Evolutionary conservation across 2,888 invertebrate species (phyloP).

Genomic region (Isoperla grammatica): DNA sequence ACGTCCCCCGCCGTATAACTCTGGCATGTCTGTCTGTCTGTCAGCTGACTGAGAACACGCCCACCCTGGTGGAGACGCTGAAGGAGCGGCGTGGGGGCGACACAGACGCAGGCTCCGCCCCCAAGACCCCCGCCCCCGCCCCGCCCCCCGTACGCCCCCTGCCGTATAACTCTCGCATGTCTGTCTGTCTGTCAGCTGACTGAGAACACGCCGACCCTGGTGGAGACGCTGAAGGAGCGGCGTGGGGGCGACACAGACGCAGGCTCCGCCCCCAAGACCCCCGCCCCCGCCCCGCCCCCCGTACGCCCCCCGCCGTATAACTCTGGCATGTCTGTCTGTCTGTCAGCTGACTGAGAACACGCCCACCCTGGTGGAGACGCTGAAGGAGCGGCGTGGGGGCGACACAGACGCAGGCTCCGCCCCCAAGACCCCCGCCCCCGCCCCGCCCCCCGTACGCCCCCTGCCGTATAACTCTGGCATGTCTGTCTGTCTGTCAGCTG

Average conservation of each 20-base stretch:
- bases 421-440: not conserved
- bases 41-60: slow-evolving; percentile 40
- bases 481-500: slow-evolving; percentile 17
- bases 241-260: too few relatives aligned
- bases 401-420: too few relatives aligned
- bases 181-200: slow-evolving; percentile 33
- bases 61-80: slow-evolving; percentile 38
- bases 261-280: not conserved
- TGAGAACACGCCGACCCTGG: slow-evolving; percentile 41
- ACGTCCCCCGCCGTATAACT: too few relatives aligned
- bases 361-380: slow-evolving; percentile 39
- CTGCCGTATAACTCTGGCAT: too few relatives aligned
- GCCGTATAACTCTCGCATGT: too few relatives aligned
- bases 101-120: too few relatives aligned
- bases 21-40: too few relatives aligned
- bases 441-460: too few relatives aligned
- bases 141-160: too few relatives aligned
- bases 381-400: not conserved
- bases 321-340: too few relatives aligned
- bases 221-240: slow-evolving; percentile 33
- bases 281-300: slow-evolving; percentile 9
- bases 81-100: not conserved
- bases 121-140: slow-evolving; percentile 1
- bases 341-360: slow-evolving; percentile 39
- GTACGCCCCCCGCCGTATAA: too few relatives aligned